These are phyloP conservation scores for Phrynocephalus vlangalii DNA, from an alignment of 2,797 vertebrate species.

Conservation along the genomic window DNA sequence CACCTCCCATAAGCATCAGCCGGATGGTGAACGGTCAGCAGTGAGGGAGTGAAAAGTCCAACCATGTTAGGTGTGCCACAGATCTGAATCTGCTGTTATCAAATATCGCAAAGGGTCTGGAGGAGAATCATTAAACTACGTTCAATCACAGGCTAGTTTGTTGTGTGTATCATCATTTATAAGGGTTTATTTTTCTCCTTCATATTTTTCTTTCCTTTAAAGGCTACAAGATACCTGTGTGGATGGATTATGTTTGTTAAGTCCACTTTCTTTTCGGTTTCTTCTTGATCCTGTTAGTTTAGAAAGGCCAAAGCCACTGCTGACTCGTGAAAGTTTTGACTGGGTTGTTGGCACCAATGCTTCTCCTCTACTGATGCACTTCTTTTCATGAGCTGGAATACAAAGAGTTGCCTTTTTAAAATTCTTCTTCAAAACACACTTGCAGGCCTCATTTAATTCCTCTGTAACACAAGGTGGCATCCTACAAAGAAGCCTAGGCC, in stretches of 20 bases:
- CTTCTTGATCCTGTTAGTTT: constrained; percentile 95
- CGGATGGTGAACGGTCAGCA: background rate
- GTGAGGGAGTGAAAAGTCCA: background rate
- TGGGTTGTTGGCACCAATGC: constrained; percentile 87
- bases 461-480: background rate
- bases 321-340: constrained; percentile 95
- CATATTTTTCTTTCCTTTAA: background rate
- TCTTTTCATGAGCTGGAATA: constrained; percentile 92
- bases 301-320: constrained; percentile 96
- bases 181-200: background rate
- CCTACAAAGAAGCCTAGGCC: background rate
- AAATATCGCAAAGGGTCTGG: background rate
- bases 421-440: background rate
- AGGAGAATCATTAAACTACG: background rate
- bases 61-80: background rate
- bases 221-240: constrained; percentile 84
- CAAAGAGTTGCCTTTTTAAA: constrained; percentile 8
- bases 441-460: no score
- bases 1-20: background rate
- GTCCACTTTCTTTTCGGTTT: constrained; percentile 93
- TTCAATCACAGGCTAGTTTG: background rate
- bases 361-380: constrained; percentile 94
- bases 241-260: constrained; percentile 93
- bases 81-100: background rate
- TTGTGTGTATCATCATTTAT: background rate